Evolutionary conservation across 2,888 invertebrate genomes (phyloP), one percentile per base, ranked within the genome.

Genomic region (Dicranocentrus wangi): DNA sequence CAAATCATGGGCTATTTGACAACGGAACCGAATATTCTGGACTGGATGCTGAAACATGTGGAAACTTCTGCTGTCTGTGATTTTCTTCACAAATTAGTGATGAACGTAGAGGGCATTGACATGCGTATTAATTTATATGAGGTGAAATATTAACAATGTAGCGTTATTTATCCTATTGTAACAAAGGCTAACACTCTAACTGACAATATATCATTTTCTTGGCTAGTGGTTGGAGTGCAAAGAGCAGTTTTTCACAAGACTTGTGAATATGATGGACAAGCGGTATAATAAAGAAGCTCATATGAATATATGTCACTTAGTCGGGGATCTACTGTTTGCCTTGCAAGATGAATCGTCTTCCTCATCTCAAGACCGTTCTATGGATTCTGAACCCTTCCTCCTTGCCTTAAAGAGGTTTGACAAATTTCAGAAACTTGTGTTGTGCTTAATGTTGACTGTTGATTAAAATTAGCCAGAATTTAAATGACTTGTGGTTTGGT

Each of bases 1-100:
- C 93, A 96, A 91, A 94, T 97, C 88, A 91, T 97, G 90, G 95
- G 96, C 89, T 97, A 95, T 91, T 92, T 98, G 88, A 83, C 95
- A 90, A 92, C 93, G 83, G 93, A 94, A 88, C 93, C 94, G 87
- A 94, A 94, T 90, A 96, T 97, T 91, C 92, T 98, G 88, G 93
- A 94, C 86, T 92, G 94, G 89, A 91, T 98, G 88, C 91, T 97
- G 88, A 93, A 93, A 87, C 97, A 98, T 91, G 92, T 98, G 88
- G 94, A 95, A 88, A 97, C 97, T 65, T 97, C 97, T 25, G 97
- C 97, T 87, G 94, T 98, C 88, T 96, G 96, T 91, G 97, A 98
- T 92, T 92, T 96, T 87, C 92, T 96, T 89, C 91, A 93, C 88
- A 94, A 95, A 90, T 92, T 95, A 88, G 93, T 96, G 89, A 94